Conservation (phyloP, 2,797 vertebrate species). For the Poliocrania exsul region DNA sequence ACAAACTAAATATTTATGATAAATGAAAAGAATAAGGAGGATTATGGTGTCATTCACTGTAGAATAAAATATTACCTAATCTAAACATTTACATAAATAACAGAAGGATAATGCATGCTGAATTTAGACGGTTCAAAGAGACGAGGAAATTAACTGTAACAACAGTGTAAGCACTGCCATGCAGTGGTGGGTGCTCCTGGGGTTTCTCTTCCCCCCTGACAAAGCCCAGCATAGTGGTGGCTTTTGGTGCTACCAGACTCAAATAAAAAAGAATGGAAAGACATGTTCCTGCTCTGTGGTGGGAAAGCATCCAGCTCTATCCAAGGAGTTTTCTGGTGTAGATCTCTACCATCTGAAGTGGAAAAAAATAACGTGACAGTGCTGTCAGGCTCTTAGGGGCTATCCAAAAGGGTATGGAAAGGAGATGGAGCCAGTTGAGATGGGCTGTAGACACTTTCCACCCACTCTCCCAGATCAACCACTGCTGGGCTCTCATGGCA, state of each 20-base stretch:
- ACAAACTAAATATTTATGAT: slow-evolving; percentile 76
- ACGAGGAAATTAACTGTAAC: slow-evolving; percentile 48
- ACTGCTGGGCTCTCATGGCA: not conserved
- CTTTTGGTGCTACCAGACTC: not conserved
- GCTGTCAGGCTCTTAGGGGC: not conserved
- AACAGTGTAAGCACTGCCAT: not conserved
- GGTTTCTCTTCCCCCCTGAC: not conserved
- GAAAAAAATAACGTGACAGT: not conserved
- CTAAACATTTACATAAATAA: slow-evolving; percentile 71
- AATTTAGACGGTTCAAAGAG: slow-evolving; percentile 52
- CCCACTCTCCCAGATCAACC: fast-evolving
- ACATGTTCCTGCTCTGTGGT: not conserved
- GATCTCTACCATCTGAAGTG: not conserved
- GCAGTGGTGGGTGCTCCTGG: not conserved
- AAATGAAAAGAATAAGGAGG: slow-evolving; percentile 62
- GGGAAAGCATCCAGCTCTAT: not conserved
- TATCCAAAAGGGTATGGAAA: not conserved
- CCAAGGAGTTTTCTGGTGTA: not conserved
- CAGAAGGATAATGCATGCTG: slow-evolving; percentile 42
- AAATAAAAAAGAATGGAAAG: not conserved
- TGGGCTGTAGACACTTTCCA: not conserved
- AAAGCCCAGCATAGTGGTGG: fast-evolving
- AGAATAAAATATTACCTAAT: slow-evolving; percentile 68
- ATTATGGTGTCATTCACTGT: slow-evolving; percentile 67
- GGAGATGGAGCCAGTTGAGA: not conserved